Base-by-base conservation (phyloP, 2,113 vertebrate genomes). In the Hippocampus abdominalis region DNA sequence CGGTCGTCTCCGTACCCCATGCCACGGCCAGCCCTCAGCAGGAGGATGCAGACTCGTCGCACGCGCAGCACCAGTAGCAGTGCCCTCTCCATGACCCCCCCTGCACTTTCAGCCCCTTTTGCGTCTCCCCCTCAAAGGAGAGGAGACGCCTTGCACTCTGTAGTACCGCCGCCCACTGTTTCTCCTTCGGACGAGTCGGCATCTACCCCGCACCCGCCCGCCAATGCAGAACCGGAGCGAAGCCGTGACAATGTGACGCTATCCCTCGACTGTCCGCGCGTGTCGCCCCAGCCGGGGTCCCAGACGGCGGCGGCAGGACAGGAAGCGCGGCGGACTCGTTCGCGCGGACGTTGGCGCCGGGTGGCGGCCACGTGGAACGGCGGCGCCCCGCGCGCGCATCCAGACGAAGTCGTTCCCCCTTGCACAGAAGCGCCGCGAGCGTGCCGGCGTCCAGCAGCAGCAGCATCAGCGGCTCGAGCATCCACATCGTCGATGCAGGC, bases 361-460 rank as follows among this genome's bases (percentile, higher is more conserved):
- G 57, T 60, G 90, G 87, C 87, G 88, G 78, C 91, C 83, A 76
- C 90, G 71, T 78, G 83, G 82, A 76, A 60, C 27, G 15, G 91
- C 53, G 92, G 93, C 42, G 73, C 66, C 20, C 87, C 94, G 86
- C 93, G 32, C 94, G 95, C 21, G 75, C 92, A 42, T 93, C 88
- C 9, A 92, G 94, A 78, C 89, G 93, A 78, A 98, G 95, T 78
- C 95, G 94, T 29, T 96, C 95, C 23, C 95, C 94, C 0, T 83
- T 98, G 81, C 93, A 89, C 74, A 93, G 87, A 84, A 62, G 69
- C 67, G 76, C 78, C 62, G 83, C 51, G 68, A 67, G 66, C 42
- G 48, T 77, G 64, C 70, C 80, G 7, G 64, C 80, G 68, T 78
- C 85, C 10, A 77, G 72, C 69, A 82, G 68, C 69, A 82, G 68